Evolutionary conservation across 2,888 invertebrate genomes (phyloP), one percentile per base, ranked within the genome.

Genomic region (Glyphotaelius pellucidus): DNA sequence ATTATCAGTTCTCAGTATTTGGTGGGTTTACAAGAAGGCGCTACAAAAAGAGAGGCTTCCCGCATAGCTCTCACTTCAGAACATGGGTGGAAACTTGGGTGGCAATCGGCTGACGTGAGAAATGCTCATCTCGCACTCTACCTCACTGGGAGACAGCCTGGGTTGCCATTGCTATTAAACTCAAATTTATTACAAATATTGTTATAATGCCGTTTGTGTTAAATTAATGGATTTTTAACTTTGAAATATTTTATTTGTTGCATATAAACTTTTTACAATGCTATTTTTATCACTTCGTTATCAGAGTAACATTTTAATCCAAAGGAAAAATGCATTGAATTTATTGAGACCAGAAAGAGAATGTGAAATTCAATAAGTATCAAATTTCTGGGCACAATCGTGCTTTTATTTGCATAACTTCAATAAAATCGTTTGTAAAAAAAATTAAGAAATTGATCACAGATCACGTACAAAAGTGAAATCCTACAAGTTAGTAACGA

Each of bases 391-490:
- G n/a, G 79, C 88, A 89, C 79, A 32, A 35, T 89, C 35, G 88
- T 79, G 79, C n/a, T 89, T 80, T 89, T 89, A 89, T 89, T 89
- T 67, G 35, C 67, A 89, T 89, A 89, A 89, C 80, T 89, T 89
- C n/a, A 88, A 80, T 79, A 89, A 89, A 80, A 89, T 79, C 14
- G 80, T 67, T 38, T 25, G 14, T 79, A 35, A 38, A 32, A 80
- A 79, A 88, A 32, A 30, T 2, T 11, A 11, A 19, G 32, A 79
- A 89, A 89, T 35, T 89, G 67, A 35, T 89, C 35, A n/a, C 80
- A 80, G n/a, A 89, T 89, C 88, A 89, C 88, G 88, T 79, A 79
- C 79, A 79, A 38, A 89, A 89, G 88, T 89, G 88, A 89, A 89
- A 89, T 80, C 80, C 80, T 47, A 83, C 25, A 83, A 9, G n/a